These are phyloP conservation scores for Crotalus horridus DNA, from an alignment of 2,113 vertebrate species.

Conservation along the genomic window DNA sequence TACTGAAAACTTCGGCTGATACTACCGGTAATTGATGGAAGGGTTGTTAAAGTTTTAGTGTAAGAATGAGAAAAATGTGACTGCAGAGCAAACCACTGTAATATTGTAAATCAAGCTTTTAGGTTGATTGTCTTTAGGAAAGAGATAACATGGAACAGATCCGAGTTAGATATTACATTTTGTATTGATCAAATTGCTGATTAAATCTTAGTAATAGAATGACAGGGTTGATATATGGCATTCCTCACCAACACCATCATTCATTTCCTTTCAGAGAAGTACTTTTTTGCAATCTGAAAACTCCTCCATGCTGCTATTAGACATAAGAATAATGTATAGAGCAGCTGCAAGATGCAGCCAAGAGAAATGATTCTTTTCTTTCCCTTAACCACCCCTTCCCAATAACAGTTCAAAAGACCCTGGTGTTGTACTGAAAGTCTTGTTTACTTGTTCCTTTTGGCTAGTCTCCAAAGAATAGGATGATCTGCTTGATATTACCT, in stretches of 20 bases:
- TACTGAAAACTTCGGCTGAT: background rate
- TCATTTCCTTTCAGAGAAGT: background rate
- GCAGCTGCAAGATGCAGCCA: background rate
- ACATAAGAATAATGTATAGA: background rate
- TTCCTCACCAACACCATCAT: background rate
- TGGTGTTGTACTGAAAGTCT: background rate
- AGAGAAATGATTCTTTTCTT: background rate
- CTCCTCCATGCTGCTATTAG: background rate
- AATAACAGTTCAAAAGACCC: background rate
- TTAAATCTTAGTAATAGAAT: background rate
- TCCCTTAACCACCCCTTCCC: background rate
- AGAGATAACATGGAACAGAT: background rate
- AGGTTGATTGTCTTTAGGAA: background rate
- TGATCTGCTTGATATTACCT: background rate
- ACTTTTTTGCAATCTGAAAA: background rate
- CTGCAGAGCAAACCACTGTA: background rate
- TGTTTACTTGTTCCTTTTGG: background rate
- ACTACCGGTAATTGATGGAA: background rate
- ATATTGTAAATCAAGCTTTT: background rate
- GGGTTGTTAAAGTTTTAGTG: background rate
- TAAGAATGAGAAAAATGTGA: background rate
- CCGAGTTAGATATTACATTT: background rate
- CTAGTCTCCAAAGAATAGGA: background rate
- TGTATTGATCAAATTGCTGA: background rate
- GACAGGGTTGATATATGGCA: background rate